These are phyloP conservation scores for Propsilocerus akamusi DNA, from an alignment of 1,140 invertebrate genomes.

Conservation along the genomic window DNA sequence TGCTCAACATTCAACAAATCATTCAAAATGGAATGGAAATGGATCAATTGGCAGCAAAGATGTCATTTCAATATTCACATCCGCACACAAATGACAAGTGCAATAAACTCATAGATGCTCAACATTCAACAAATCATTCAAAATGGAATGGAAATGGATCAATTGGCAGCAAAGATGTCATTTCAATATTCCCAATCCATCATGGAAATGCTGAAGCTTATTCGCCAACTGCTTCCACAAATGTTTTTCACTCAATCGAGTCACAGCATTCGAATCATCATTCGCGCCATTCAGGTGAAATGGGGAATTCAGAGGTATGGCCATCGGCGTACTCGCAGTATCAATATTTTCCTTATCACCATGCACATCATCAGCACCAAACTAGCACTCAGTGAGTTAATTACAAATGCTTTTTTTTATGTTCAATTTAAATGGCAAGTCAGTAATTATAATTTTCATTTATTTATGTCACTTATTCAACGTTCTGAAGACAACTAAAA, in stretches of 20 bases:
- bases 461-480: no score
- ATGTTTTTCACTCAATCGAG: neutral
- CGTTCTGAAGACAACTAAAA: no score
- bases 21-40: constrained; percentile 16
- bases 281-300: neutral
- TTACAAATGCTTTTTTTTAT: no score
- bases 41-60: constrained; percentile 12
- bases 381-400: constrained; percentile 11
- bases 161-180: constrained; percentile 12
- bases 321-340: constrained; percentile 25
- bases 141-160: constrained; percentile 18
- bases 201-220: neutral
- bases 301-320: constrained; percentile 22
- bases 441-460: no score
- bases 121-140: neutral
- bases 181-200: constrained; percentile 9
- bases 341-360: constrained; percentile 24
- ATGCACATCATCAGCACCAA: constrained; percentile 9
- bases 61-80: constrained; percentile 7
- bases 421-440: constrained; percentile 4
- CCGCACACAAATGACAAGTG: neutral
- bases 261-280: neutral
- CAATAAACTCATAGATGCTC: neutral
- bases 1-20: neutral
- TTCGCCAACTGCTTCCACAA: neutral